These are phyloP conservation scores for Achroia grisella DNA, from an alignment of 1,140 invertebrate genomes.

Conservation along the genomic window DNA sequence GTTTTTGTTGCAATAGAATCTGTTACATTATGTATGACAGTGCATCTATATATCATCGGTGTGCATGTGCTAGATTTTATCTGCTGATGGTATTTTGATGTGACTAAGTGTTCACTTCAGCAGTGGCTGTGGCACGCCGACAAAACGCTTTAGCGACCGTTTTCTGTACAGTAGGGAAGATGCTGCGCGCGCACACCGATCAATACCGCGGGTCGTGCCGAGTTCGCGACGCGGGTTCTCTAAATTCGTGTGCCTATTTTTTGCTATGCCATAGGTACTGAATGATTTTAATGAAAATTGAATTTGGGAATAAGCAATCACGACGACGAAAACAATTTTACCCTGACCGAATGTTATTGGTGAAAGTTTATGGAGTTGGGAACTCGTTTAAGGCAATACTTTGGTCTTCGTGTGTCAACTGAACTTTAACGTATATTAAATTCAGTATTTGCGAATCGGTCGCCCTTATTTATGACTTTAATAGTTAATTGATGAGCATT, in stretches of 20 bases:
- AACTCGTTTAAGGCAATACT: slow-evolving; percentile 5
- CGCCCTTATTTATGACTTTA: slow-evolving; percentile 13
- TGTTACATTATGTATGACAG: too few relatives aligned
- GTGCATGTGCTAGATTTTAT: slow-evolving; percentile 23
- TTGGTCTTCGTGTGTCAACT: slow-evolving; percentile 2
- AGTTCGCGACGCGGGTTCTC: slow-evolving; percentile 48
- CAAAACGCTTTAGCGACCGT: slow-evolving; percentile 51
- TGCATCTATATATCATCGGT: not conserved
- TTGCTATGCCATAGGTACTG: slow-evolving; percentile 24
- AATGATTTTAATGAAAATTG: slow-evolving; percentile 24
- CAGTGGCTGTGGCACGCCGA: slow-evolving; percentile 50
- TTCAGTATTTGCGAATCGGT: not conserved
- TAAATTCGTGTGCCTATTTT: slow-evolving; percentile 54
- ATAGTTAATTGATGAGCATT: slow-evolving; percentile 14
- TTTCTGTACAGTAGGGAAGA: slow-evolving; percentile 54
- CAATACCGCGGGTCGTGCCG: slow-evolving; percentile 57
- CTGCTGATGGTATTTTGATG: slow-evolving; percentile 47
- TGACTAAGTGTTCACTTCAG: slow-evolving; percentile 56
- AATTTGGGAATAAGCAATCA: not conserved
- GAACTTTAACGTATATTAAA: slow-evolving; percentile 1
- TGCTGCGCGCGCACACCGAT: slow-evolving; percentile 67
- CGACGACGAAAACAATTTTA: slow-evolving; percentile 16
- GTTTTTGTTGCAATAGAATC: too few relatives aligned
- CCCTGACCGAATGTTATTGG: slow-evolving; percentile 4
- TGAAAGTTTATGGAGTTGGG: slow-evolving; percentile 7